Conservation (phyloP, 2,888 invertebrate species). For the Notodonta ziczac region DNA sequence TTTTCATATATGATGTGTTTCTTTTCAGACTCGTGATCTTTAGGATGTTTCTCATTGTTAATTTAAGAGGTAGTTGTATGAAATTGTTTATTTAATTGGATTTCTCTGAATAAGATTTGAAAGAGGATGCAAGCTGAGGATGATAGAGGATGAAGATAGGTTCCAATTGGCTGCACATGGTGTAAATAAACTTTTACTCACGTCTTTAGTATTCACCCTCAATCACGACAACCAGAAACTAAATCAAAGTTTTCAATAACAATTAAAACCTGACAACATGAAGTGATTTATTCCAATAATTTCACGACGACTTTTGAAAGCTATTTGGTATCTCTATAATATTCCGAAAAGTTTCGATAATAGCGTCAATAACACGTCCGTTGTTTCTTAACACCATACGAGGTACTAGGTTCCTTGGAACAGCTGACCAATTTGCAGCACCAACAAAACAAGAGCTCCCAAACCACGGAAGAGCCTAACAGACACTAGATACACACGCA, state of each 20-base stretch:
- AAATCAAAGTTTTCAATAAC: conserved; percentile 10
- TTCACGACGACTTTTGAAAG: conserved; percentile 15
- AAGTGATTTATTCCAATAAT: conserved; percentile 26
- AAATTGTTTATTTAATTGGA: too few species aligned
- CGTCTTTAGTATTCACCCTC: neutral
- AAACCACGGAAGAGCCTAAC: conserved; percentile 45
- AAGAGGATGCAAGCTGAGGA: too few species aligned
- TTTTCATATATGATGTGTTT: too few species aligned
- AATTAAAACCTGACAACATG: conserved; percentile 17
- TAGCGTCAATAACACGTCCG: conserved; percentile 54
- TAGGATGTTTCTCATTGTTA: too few species aligned
- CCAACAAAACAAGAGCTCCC: conserved; percentile 71
- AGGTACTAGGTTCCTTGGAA: conserved; percentile 68
- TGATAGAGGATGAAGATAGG: too few species aligned
- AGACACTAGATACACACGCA: conserved; percentile 40
- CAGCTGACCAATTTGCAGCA: conserved; percentile 80
- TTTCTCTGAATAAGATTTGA: too few species aligned
- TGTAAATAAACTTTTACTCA: neutral
- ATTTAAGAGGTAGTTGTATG: too few species aligned
- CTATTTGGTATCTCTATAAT: neutral
- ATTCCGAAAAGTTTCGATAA: conserved; percentile 5
- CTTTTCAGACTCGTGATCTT: too few species aligned
- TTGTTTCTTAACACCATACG: conserved; percentile 54
- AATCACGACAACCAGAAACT: neutral
- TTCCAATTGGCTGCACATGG: neutral